These are phyloP conservation scores for Danaus plexippus DNA, from an alignment of 1,140 invertebrate genomes.

Conservation along the genomic window DNA sequence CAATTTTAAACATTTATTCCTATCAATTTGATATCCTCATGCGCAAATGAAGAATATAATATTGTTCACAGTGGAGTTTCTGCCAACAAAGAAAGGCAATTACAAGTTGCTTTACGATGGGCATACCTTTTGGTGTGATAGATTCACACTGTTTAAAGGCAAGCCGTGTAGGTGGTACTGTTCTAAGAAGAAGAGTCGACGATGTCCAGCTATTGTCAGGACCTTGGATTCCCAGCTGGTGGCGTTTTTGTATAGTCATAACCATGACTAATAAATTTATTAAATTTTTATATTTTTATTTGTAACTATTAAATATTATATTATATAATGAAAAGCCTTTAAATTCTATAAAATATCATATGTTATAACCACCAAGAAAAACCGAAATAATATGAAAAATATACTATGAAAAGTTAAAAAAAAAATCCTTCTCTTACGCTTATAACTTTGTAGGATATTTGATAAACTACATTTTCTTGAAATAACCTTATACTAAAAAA, in stretches of 20 bases:
- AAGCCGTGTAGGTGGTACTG: slow-evolving; percentile 35
- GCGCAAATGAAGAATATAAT: not conserved
- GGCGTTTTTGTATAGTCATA: slow-evolving; percentile 19
- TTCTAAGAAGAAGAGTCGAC: slow-evolving; percentile 31
- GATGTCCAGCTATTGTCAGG: slow-evolving; percentile 24
- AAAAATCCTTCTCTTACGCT: too few relatives aligned
- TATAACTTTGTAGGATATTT: too few relatives aligned
- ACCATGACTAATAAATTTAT: slow-evolving; percentile 15
- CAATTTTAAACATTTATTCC: too few relatives aligned
- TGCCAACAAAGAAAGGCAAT: slow-evolving; percentile 26
- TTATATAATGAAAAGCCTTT: too few relatives aligned
- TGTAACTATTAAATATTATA: too few relatives aligned
- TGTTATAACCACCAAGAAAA: too few relatives aligned
- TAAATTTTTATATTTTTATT: too few relatives aligned
- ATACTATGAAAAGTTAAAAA: too few relatives aligned
- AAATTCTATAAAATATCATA: too few relatives aligned
- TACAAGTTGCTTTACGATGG: slow-evolving; percentile 21
- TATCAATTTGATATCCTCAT: not conserved
- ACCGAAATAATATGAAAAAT: too few relatives aligned
- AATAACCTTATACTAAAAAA: too few relatives aligned
- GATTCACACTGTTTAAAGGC: slow-evolving; percentile 9
- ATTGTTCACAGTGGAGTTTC: slow-evolving; percentile 15
- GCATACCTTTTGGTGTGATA: slow-evolving; percentile 29
- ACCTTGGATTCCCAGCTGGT: slow-evolving; percentile 21
- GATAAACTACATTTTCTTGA: too few relatives aligned